Percentiles rank a stretch among this genome's conserved stretches.
Conservation (phyloP, 2,888 invertebrate genomes). For the Drosophila conformis region DNA sequence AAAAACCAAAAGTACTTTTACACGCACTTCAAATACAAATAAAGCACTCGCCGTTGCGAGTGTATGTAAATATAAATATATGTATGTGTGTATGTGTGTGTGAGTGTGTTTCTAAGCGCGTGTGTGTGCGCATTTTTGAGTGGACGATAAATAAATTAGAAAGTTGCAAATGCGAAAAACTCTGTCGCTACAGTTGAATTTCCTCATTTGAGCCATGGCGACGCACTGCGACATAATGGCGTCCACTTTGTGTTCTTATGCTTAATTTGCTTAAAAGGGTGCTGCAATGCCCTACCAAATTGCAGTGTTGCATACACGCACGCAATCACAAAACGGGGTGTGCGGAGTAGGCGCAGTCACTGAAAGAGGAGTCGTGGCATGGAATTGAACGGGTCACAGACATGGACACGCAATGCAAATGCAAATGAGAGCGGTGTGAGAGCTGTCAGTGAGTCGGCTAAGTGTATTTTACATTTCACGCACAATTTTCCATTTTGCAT, state of each 20-base stretch:
- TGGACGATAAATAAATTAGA: conserved; percentile 78
- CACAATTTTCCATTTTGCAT: conserved; percentile 81
- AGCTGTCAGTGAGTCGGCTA: conserved; percentile 25
- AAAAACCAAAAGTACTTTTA: conserved; percentile 64
- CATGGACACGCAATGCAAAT: conserved; percentile 59
- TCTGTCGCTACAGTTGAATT: conserved; percentile 48
- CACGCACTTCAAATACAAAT: conserved; percentile 75
- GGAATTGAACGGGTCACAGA: conserved; percentile 42
- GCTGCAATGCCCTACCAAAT: conserved; percentile 39
- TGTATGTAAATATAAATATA: conserved; percentile 15
- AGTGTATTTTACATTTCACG: conserved; percentile 82
- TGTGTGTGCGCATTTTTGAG: conserved; percentile 59
- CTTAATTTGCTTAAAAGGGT: conserved; percentile 83
- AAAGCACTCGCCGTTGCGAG: conserved; percentile 31
- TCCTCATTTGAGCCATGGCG: conserved; percentile 29
- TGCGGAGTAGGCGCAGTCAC: conserved; percentile 51
- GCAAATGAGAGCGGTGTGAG: conserved; percentile 35
- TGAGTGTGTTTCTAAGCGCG: conserved; percentile 53
- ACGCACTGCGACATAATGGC: conserved; percentile 82
- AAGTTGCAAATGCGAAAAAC: conserved; percentile 69
- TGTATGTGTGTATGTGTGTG: conserved; percentile 16
- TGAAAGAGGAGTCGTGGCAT: neutral
- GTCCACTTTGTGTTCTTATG: conserved; percentile 82
- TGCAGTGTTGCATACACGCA: conserved; percentile 40
- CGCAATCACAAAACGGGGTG: conserved; percentile 33